phyloP scores from a whole-genome alignment of 2,797 vertebrate genomes.

The Rhynchotus rufescens region DNA sequence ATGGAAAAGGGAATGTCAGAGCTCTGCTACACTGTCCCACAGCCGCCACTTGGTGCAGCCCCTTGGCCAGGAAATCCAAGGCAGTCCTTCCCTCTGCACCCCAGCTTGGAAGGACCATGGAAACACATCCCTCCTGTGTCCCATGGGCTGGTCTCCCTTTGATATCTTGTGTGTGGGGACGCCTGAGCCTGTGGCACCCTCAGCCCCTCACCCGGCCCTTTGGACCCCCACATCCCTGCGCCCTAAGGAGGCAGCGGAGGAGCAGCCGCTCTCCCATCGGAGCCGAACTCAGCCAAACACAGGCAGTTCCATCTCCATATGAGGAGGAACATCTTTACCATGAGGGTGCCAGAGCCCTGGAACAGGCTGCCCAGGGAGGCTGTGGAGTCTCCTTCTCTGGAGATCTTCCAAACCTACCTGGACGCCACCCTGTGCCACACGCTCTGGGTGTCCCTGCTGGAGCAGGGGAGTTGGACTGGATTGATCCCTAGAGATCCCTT shows the following conservation, averaged over 20 bases:
- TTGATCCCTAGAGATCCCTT: too few species aligned
- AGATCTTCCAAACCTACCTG: too few species aligned
- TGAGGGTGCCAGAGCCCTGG: too few species aligned
- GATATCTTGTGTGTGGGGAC: neutral
- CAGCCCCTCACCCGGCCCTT: rapidly evolving
- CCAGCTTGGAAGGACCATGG: neutral
- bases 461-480: too few species aligned
- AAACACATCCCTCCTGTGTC: neutral
- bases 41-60: neutral
- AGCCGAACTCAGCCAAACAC: neutral
- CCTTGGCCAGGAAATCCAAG: neutral
- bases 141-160: rapidly evolving
- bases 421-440: neutral
- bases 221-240: neutral
- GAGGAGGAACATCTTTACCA: too few species aligned
- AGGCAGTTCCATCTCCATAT: too few species aligned
- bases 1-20: neutral
- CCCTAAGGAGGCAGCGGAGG: neutral
- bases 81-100: neutral
- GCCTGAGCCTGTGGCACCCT: neutral
- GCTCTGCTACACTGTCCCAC: neutral
- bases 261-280: rapidly evolving
- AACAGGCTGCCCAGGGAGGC: too few species aligned
- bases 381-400: too few species aligned
- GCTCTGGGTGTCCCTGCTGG: neutral